Evolutionary conservation across 2,113 vertebrate genomes (phyloP).

Genomic region (Rana temporaria): DNA sequence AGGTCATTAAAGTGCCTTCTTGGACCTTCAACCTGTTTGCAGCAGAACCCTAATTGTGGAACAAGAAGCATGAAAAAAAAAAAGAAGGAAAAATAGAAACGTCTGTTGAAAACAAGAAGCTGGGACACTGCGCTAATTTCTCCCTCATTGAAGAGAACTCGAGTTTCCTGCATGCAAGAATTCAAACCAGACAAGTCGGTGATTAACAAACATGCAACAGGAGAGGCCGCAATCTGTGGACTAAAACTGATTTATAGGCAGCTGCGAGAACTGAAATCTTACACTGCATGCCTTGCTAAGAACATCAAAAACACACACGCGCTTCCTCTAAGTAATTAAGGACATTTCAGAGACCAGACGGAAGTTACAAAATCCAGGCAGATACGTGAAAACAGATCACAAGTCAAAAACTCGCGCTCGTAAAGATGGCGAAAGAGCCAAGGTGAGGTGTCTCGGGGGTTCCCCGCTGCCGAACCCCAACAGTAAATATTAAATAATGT

Average conservation of each 20-base stretch:
- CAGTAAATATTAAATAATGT: too few relatives aligned
- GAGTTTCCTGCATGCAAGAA: slow-evolving; percentile 51
- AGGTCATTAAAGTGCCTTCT: too few relatives aligned
- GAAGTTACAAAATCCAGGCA: slow-evolving; percentile 53
- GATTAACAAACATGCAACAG: slow-evolving; percentile 55
- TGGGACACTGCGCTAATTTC: slow-evolving; percentile 18
- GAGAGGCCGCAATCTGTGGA: slow-evolving; percentile 39
- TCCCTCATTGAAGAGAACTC: slow-evolving; percentile 48
- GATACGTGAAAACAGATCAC: slow-evolving; percentile 53
- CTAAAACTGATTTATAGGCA: slow-evolving; percentile 55
- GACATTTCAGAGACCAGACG: slow-evolving; percentile 46
- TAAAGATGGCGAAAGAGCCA: not conserved
- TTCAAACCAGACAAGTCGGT: slow-evolving; percentile 45
- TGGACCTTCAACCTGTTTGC: too few relatives aligned
- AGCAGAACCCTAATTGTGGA: not conserved
- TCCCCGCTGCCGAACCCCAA: too few relatives aligned
- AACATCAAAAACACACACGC: slow-evolving; percentile 52
- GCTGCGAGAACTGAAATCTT: slow-evolving; percentile 54
- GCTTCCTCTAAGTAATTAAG: slow-evolving; percentile 54
- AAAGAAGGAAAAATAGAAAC: too few relatives aligned
- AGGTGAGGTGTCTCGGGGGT: too few relatives aligned
- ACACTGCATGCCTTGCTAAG: slow-evolving; percentile 52
- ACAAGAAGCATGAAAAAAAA: too few relatives aligned
- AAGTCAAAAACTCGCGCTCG: slow-evolving; percentile 23
- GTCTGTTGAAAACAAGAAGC: slow-evolving; percentile 17